phyloP scores from a whole-genome alignment of 2,888 invertebrate genomes.

The Anarsia innoxiella region DNA sequence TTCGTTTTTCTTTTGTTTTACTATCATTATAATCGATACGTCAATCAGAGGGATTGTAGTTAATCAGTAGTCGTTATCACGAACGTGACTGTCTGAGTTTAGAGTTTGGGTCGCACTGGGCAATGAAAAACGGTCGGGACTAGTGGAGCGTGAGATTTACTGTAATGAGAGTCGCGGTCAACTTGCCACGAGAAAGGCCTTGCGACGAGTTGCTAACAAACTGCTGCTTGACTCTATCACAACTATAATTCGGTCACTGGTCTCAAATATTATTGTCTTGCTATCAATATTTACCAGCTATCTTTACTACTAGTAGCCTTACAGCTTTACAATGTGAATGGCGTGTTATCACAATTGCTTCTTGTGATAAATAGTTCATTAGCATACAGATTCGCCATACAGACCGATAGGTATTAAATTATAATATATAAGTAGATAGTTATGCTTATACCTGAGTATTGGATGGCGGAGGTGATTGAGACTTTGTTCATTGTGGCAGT shows the following conservation, averaged over 20 bases:
- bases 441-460: too few relatives aligned
- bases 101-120: constrained; percentile 32
- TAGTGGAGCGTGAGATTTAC: constrained; percentile 37
- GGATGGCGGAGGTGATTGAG: too few relatives aligned
- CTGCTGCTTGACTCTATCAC: not conserved
- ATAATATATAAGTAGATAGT: too few relatives aligned
- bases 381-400: too few relatives aligned
- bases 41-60: not conserved
- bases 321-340: too few relatives aligned
- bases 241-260: constrained; percentile 5
- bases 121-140: constrained; percentile 28
- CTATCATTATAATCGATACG: constrained; percentile 1
- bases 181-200: constrained; percentile 34
- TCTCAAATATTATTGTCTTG: not conserved
- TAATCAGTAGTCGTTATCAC: constrained; percentile 9
- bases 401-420: too few relatives aligned
- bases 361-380: too few relatives aligned
- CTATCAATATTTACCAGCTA: too few relatives aligned
- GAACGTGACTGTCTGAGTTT: constrained; percentile 4
- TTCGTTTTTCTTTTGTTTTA: constrained; percentile 3
- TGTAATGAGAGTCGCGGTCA: constrained; percentile 20
- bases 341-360: too few relatives aligned
- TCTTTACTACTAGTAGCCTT: too few relatives aligned
- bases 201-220: constrained; percentile 19
- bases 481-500: too few relatives aligned